These are phyloP conservation scores for Gonioctena quinquepunctata DNA, from an alignment of 1,140 invertebrate genomes.

Conservation along the genomic window DNA sequence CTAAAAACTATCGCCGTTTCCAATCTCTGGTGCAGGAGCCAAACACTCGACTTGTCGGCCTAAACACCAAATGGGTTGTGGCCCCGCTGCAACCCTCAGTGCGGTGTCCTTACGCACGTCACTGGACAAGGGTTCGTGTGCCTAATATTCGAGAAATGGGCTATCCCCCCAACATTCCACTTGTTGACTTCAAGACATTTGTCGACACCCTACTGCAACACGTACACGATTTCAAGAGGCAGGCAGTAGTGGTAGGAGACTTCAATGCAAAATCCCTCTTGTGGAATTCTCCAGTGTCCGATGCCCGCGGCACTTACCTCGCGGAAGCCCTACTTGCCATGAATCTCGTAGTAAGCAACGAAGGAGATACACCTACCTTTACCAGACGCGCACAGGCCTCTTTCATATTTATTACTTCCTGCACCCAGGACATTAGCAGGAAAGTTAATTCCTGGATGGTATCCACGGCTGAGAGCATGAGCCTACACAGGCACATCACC, in stretches of 20 bases:
- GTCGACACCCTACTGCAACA: neutral
- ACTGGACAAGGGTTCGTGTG: neutral
- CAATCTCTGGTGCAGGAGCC: neutral
- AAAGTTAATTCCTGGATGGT: neutral
- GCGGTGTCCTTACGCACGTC: too few species aligned
- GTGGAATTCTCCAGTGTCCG: conserved; percentile 23
- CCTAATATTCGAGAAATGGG: neutral
- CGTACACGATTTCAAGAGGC: neutral
- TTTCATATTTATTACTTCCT: neutral
- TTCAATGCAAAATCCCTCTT: conserved; percentile 11
- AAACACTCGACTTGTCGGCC: neutral
- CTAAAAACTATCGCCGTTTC: neutral
- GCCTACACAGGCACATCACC: neutral
- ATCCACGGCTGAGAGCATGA: neutral
- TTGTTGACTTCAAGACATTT: neutral
- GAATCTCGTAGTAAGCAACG: neutral
- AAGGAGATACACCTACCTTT: neutral
- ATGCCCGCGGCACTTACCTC: conserved; percentile 9
- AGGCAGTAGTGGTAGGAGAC: conserved; percentile 8
- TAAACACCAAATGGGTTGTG: neutral
- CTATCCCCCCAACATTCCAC: neutral
- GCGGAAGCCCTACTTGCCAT: conserved; percentile 3
- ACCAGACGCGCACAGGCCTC: neutral
- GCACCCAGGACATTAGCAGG: neutral
- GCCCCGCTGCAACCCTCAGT: too few species aligned